Conservation (phyloP, 2,113 vertebrate species). For the Todiramphus saurophagus region DNA sequence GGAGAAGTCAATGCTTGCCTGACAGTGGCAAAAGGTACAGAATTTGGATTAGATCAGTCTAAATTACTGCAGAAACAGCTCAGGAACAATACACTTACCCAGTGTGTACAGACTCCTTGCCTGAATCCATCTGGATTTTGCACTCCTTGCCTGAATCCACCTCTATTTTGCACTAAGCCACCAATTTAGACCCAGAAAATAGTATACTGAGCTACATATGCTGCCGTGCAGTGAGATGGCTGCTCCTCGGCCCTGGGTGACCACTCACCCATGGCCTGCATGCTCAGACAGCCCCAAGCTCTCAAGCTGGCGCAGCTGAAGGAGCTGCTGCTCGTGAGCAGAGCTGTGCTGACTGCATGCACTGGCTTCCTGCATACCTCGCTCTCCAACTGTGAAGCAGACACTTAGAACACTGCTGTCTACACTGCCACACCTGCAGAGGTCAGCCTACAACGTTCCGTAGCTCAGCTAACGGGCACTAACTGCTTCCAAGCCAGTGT, state of each 20-base stretch:
- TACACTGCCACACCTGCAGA: background rate
- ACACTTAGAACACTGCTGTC: background rate
- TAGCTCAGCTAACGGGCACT: background rate
- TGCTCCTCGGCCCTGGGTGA: background rate
- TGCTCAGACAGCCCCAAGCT: accelerated
- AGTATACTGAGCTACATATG: background rate
- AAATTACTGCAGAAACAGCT: background rate
- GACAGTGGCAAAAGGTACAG: background rate
- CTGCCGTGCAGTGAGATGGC: background rate
- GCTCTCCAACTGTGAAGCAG: background rate
- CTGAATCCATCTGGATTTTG: background rate
- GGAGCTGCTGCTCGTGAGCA: accelerated
- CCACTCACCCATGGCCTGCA: background rate
- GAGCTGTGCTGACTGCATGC: background rate
- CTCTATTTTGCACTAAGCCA: background rate
- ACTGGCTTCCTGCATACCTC: background rate
- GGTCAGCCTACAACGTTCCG: background rate
- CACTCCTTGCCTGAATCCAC: background rate
- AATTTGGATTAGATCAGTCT: background rate
- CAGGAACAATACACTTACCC: background rate
- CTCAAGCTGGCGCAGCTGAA: background rate
- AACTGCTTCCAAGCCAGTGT: background rate
- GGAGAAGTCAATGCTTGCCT: background rate
- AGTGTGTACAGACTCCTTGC: accelerated
- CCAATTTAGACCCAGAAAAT: background rate